Conservation (phyloP, 2,797 vertebrate species). For the Coranthus polyacanthus region DNA sequence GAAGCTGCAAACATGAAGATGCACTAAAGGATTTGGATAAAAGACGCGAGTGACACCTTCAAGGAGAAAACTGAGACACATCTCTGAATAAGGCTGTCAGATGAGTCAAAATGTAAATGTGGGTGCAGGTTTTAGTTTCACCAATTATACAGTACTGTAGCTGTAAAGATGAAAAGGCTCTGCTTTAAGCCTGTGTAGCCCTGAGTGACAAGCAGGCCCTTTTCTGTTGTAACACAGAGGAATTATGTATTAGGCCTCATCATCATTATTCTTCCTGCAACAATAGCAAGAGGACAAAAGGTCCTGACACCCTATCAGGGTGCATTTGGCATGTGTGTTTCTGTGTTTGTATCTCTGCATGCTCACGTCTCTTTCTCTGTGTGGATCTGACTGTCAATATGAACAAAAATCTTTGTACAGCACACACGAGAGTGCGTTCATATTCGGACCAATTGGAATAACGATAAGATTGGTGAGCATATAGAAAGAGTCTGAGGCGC, state of each 20-base stretch:
- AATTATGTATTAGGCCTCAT: slow-evolving; percentile 79
- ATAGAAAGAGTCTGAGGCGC: slow-evolving; percentile 46
- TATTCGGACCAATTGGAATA: slow-evolving; percentile 65
- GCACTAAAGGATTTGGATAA: slow-evolving; percentile 14
- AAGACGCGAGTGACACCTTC: slow-evolving; percentile 16
- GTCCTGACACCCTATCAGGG: slow-evolving; percentile 64
- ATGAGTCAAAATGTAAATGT: slow-evolving; percentile 73
- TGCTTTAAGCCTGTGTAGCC: slow-evolving; percentile 62
- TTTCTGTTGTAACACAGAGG: slow-evolving; percentile 74
- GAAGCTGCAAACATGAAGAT: slow-evolving; percentile 19
- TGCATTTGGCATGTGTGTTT: slow-evolving; percentile 49
- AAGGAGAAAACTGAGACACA: slow-evolving; percentile 13
- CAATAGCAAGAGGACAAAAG: slow-evolving; percentile 74
- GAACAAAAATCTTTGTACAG: slow-evolving; percentile 47
- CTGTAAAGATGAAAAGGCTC: slow-evolving; percentile 70
- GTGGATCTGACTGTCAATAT: slow-evolving; percentile 51
- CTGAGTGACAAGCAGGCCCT: slow-evolving; percentile 71
- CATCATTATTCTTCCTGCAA: slow-evolving; percentile 73
- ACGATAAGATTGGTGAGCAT: slow-evolving; percentile 72
- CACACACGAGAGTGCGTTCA: slow-evolving; percentile 63
- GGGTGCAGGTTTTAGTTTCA: slow-evolving; percentile 65
- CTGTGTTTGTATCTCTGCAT: slow-evolving; percentile 51
- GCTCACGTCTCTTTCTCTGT: slow-evolving; percentile 47
- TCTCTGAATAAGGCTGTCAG: slow-evolving; percentile 44
- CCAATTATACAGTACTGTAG: slow-evolving; percentile 67